A percentile compares a stretch with the other conserved stretches of the same genome.
These are phyloP conservation scores for Andrena hattorfiana DNA, from an alignment of 2,888 invertebrate species.

Conservation along the genomic window DNA sequence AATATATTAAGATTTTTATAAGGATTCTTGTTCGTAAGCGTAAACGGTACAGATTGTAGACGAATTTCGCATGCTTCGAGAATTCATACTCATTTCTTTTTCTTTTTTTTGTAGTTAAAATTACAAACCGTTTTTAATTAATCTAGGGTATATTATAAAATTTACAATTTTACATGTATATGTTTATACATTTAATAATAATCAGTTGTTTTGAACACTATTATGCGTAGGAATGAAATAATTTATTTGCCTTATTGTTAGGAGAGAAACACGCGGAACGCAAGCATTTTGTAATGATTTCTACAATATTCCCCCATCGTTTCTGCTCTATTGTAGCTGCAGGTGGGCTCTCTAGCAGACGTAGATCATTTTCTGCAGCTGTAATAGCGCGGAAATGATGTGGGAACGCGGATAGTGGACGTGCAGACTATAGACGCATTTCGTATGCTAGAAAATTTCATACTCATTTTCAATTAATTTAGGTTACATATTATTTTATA, in stretches of 20 bases:
- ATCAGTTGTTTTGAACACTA: slow-evolving; percentile 10
- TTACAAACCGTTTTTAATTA: slow-evolving; percentile 23
- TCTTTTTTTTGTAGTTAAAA: slow-evolving; percentile 24
- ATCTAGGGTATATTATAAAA: slow-evolving; percentile 32
- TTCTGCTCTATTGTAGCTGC: no score
- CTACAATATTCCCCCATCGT: no score
- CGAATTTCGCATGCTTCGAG: slow-evolving; percentile 20
- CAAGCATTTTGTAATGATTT: not conserved
- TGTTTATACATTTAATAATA: slow-evolving; percentile 33
- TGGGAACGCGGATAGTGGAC: no score
- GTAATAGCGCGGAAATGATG: no score
- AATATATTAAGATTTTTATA: slow-evolving; percentile 44
- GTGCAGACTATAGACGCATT: slow-evolving; percentile 13
- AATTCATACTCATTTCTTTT: slow-evolving; percentile 20
- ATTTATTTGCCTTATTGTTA: not conserved
- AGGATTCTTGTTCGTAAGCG: slow-evolving; percentile 26
- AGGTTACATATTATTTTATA: slow-evolving; percentile 17
- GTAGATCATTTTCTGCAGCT: no score
- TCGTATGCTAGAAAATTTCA: slow-evolving; percentile 17
- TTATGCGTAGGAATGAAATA: not conserved
- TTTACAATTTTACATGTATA: slow-evolving; percentile 44
- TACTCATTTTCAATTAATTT: slow-evolving; percentile 33
- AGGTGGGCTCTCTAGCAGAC: no score
- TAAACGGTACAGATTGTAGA: slow-evolving; percentile 19
- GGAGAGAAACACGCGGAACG: not conserved